phyloP scores from a whole-genome alignment of 2,113 vertebrate species.

The Haemorhous mexicanus region DNA sequence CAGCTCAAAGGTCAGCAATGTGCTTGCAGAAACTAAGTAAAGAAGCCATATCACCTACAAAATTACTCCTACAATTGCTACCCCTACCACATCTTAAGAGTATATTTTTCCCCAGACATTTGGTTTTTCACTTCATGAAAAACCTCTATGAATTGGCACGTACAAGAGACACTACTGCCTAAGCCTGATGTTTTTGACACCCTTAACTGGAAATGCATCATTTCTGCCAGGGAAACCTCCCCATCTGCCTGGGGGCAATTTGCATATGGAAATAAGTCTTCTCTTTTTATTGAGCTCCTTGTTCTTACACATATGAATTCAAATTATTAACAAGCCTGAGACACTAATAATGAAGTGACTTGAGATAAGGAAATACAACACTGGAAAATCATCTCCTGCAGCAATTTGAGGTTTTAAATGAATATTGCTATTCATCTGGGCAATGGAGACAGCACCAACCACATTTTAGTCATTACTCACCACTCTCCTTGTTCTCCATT shows the following conservation, averaged over 20 bases:
- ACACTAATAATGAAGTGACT: not conserved
- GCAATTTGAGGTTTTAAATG: constrained; percentile 26
- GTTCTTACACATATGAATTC: not conserved
- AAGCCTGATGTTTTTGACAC: not conserved
- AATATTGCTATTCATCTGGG: constrained; percentile 12
- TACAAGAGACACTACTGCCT: not conserved
- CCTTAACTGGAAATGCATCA: not conserved
- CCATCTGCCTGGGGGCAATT: not conserved
- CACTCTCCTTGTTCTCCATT: not conserved
- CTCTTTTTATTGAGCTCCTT: not conserved
- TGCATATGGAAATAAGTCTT: not conserved
- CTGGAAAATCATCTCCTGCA: not conserved
- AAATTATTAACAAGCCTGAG: not conserved
- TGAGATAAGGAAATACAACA: not conserved
- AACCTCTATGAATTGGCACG: not conserved
- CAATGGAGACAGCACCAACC: not conserved
- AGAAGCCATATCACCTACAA: not conserved
- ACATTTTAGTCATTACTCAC: not conserved
- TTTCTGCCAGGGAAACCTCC: not conserved
- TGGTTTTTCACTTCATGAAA: not conserved
- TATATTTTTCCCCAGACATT: not conserved
- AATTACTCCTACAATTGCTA: not conserved
- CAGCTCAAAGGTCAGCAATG: not conserved
- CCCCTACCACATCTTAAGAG: not conserved
- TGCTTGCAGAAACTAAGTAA: not conserved